phyloP scores from a whole-genome alignment of 2,888 invertebrate species.

The Drosophila niveifrons region DNA sequence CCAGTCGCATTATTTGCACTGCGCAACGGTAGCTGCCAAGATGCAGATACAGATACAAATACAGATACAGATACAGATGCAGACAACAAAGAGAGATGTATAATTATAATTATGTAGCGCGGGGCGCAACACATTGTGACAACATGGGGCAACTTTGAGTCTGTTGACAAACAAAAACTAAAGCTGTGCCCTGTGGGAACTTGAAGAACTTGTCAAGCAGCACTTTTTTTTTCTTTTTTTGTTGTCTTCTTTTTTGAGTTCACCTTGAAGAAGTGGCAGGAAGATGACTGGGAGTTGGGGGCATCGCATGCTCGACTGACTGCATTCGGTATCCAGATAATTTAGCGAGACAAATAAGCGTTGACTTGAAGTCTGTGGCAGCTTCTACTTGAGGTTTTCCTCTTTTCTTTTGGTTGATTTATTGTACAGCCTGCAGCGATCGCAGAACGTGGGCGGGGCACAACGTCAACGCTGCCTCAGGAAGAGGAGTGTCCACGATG shows the following conservation, averaged over 20 bases:
- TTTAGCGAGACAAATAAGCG: slow-evolving; percentile 55
- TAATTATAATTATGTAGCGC: slow-evolving; percentile 35
- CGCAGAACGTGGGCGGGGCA: slow-evolving; percentile 37
- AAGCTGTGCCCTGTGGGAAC: slow-evolving; percentile 42
- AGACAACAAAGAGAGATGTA: slow-evolving; percentile 18
- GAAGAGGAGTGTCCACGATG: slow-evolving; percentile 9
- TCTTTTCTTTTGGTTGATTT: slow-evolving; percentile 26
- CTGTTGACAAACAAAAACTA: slow-evolving; percentile 32
- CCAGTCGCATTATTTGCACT: slow-evolving; percentile 71
- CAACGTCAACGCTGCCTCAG: background rate
- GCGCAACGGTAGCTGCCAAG: slow-evolving; percentile 65
- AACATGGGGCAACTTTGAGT: slow-evolving; percentile 35
- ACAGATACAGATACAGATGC: slow-evolving; percentile 7
- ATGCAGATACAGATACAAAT: slow-evolving; percentile 31
- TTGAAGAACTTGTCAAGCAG: slow-evolving; percentile 33
- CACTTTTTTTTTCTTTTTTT: background rate
- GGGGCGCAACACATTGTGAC: slow-evolving; percentile 54
- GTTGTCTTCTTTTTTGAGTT: background rate
- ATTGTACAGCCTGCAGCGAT: slow-evolving; percentile 14
- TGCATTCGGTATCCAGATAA: slow-evolving; percentile 50
- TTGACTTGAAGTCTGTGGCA: slow-evolving; percentile 38
- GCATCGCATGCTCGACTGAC: slow-evolving; percentile 27
- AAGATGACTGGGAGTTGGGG: background rate
- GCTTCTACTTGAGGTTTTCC: slow-evolving; percentile 16
- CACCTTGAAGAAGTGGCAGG: slow-evolving; percentile 46